phyloP scores from a whole-genome alignment of 2,888 invertebrate genomes.

The Dynastes hyllus region DNA sequence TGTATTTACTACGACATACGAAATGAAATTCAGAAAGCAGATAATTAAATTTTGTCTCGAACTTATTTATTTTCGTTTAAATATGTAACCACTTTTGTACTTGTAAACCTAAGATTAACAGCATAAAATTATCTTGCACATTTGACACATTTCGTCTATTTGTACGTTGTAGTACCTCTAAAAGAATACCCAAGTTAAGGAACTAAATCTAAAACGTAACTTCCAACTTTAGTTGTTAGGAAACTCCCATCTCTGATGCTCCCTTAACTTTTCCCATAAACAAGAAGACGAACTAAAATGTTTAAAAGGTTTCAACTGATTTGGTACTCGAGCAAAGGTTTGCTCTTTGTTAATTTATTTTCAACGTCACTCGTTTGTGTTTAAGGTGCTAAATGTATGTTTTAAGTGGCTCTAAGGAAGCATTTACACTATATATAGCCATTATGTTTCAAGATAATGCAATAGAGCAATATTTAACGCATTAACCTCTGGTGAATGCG shows the following conservation, averaged over 20 bases:
- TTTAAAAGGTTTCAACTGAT: neutral
- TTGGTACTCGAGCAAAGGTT: neutral
- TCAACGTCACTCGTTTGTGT: slow-evolving; percentile 3
- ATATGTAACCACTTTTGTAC: too few relatives aligned
- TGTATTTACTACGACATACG: too few relatives aligned
- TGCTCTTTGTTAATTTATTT: slow-evolving; percentile 9
- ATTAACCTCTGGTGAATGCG: too few relatives aligned
- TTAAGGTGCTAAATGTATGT: neutral
- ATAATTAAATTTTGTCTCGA: too few relatives aligned
- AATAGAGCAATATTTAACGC: too few relatives aligned
- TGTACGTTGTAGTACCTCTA: too few relatives aligned
- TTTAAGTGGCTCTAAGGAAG: slow-evolving; percentile 1
- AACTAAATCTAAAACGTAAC: neutral
- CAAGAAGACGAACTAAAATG: neutral
- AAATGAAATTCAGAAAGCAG: too few relatives aligned
- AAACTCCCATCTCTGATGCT: neutral
- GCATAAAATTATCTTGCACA: too few relatives aligned
- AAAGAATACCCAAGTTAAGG: neutral
- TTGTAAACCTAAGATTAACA: too few relatives aligned
- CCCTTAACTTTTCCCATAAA: slow-evolving; percentile 7
- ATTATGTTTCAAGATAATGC: too few relatives aligned
- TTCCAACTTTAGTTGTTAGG: slow-evolving; percentile 1
- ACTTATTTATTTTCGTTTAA: too few relatives aligned
- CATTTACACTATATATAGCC: neutral
- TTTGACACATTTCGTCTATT: too few relatives aligned